Base-by-base conservation (phyloP, 2,888 invertebrate genomes). In the Cephus pulcher region DNA sequence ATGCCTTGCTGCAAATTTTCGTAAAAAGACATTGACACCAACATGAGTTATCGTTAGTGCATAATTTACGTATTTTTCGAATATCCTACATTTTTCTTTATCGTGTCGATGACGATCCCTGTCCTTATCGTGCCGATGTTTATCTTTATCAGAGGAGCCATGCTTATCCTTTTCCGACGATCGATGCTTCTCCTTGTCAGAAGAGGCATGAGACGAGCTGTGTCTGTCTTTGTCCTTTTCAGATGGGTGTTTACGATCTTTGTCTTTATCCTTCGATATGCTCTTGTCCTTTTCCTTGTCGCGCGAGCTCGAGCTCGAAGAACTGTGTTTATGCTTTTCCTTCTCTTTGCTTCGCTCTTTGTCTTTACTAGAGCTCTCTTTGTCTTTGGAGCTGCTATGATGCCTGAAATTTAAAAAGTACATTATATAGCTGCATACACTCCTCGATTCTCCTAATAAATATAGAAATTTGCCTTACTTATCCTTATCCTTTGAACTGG, bases 261-360 rank as follows among this genome's bases (percentile, higher is more conserved):
- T 89, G 74, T 92, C 92, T 81, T 90, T 92, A 75, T 92, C 92
- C 79, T 89, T 91, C 15, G 92, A 92, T 80, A 90, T 91, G 37
- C 89, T 89, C 83, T 93, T 83, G 79, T 93, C 92, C 85, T 92
- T 93, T 76, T 93, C 93, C 83, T 91, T 92, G 76, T 93, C 93
- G 86, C 92, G 93, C 80, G 86, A 89, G 76, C 90, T 89, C 74
- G 92, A 82, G 32, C 86, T 84, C 79, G 84, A 82, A 75, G 89
- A 88, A 81, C 89, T 88, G 23, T 89, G 88, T 77, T 86, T 89
- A 75, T 91, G 91, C 79, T 92, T 88, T 73, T 90, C 89, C 78
- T 88, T 90, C 56, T 88, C 91, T 87, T 85, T 92, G 86, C 84
- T 82, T 34, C 83, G 84, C 11, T 92, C 92, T 79, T 91, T 91